phyloP scores from a whole-genome alignment of 92 coral and sea anemone genomes.

The Galaxea fascicularis region DNA sequence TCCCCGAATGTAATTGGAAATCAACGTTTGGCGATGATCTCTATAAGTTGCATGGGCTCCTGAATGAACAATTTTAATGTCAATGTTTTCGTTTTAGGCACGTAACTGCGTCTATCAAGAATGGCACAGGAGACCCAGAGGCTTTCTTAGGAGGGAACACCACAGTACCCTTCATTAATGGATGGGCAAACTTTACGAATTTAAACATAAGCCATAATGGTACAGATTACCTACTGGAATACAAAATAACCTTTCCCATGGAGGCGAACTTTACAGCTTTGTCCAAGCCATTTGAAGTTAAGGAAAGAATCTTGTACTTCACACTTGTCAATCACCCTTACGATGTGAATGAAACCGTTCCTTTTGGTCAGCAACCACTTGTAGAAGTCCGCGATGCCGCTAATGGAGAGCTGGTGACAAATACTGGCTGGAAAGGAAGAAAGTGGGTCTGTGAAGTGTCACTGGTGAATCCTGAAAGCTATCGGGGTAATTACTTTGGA shows the following conservation, averaged over 20 bases:
- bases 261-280: constrained; percentile 59
- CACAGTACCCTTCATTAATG: constrained; percentile 66
- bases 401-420: constrained; percentile 77
- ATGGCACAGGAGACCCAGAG: constrained; percentile 77
- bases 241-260: constrained; percentile 66
- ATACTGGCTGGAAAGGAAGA: constrained; percentile 94
- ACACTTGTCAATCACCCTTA: constrained; percentile 62
- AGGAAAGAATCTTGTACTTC: constrained; percentile 77
- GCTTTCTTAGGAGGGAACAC: constrained; percentile 77
- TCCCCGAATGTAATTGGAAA: neutral
- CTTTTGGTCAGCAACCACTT: constrained; percentile 77
- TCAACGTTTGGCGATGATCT: too few relatives aligned
- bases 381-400: constrained; percentile 88
- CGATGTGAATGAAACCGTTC: constrained; percentile 82
- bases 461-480: constrained; percentile 57
- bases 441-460: constrained; percentile 78
- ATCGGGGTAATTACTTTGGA: constrained; percentile 46
- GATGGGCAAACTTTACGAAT: constrained; percentile 88
- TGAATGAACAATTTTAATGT: neutral
- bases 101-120: constrained; percentile 77
- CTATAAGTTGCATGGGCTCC: too few relatives aligned
- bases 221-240: constrained; percentile 70
- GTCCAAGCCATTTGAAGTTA: constrained; percentile 68
- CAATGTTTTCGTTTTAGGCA: constrained; percentile 40
- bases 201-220: constrained; percentile 78